A percentile compares a stretch with the other conserved stretches of the same genome.
Evolutionary conservation across 1,140 invertebrate species (phyloP).

Genomic region (Achatina immaculata): DNA sequence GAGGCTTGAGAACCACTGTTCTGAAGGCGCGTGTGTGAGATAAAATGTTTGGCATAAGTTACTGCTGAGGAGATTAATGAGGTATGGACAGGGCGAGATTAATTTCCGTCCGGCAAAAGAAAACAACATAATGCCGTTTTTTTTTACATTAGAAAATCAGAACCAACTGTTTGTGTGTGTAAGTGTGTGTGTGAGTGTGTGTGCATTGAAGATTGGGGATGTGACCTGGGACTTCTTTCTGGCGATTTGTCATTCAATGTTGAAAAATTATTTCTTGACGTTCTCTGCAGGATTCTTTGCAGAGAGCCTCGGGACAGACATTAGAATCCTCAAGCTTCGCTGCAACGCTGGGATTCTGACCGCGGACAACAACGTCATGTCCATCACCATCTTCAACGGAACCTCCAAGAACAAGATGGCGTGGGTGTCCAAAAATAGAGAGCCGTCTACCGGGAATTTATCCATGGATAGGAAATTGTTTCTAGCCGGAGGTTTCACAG

Average conservation of each 20-base stretch:
- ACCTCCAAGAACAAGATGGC: constrained; percentile 12
- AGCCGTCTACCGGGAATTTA: background rate
- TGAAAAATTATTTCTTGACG: background rate
- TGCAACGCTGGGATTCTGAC: background rate
- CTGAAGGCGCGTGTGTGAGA: too few species aligned
- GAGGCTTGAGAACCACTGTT: too few species aligned
- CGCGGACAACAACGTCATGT: background rate
- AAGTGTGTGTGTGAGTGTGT: constrained; percentile 14
- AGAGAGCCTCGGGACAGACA: background rate
- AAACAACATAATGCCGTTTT: too few species aligned
- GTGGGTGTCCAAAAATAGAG: background rate
- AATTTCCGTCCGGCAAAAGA: too few species aligned
- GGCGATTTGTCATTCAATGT: background rate
- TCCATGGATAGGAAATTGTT: background rate
- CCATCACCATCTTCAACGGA: constrained; percentile 5
- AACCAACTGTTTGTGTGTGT: background rate
- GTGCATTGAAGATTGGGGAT: background rate
- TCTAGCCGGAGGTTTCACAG: constrained; percentile 1
- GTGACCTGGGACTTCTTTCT: background rate
- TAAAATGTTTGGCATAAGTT: too few species aligned
- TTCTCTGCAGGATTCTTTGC: background rate
- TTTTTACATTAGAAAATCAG: too few species aligned
- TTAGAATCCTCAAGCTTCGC: background rate
- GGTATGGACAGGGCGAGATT: too few species aligned
- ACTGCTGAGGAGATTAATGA: too few species aligned